Evolutionary conservation across 2,797 vertebrate species (phyloP), one percentile per base, ranked within the genome.

Genomic region (Bradypus variegatus): DNA sequence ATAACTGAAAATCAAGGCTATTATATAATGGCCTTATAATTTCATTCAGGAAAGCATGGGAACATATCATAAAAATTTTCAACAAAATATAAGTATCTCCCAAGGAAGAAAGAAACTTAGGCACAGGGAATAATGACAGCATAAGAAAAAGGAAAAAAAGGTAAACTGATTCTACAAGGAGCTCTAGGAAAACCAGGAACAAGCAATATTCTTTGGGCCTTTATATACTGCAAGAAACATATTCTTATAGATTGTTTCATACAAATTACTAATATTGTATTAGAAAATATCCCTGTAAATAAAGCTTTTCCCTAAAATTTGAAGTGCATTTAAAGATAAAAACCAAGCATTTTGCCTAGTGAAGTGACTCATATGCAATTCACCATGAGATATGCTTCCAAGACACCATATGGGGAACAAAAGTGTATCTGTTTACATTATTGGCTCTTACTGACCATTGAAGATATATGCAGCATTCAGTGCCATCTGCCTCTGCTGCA

Each of bases 391-490:
- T 58, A 88, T 4, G 18, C 55, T 58, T 88, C 72, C 58, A 86
- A 91, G 50, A 91, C 8, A 58, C 29, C 45, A 78, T 23, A 1
- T 65, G 36, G 84, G 78, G 60, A 72, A 77, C n/a, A 92, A 41
- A 85, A 76, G 48, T 45, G 0, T 33, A 6, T 55, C 5, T 89
- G 38, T 69, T 36, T 86, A 41, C 29, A 38, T 41, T 23, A 64
- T 19, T 41, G 21, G 11, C 18, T 38, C 3, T 18, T 93, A 97
- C 97, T 96, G 92, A 99, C 99, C 98, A 0, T 99, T 99, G 77
- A 99, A 99, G 90, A 99, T 99, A 94, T 99, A 99, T 0, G 98
- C 98, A 8, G 99, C 99, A 4, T 99, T 99, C 83, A 99, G 97
- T 1, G 98, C 98, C 95, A 99, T 98, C 97, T 99, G 99, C 91